Base-by-base conservation (phyloP, 92 coral and sea anemone genomes). In the Phymanthus crucifer region DNA sequence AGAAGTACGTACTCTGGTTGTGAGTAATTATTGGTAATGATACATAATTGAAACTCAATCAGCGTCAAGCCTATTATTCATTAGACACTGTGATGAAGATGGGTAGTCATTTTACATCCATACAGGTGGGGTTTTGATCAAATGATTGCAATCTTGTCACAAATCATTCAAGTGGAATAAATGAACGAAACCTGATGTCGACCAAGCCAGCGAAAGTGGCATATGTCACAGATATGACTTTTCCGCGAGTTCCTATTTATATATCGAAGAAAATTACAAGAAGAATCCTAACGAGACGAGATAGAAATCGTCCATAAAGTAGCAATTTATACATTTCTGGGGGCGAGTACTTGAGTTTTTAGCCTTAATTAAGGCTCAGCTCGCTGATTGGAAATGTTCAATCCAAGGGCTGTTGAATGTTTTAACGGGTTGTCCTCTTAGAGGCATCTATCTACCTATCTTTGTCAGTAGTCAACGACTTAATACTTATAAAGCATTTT, bases 11-110 rank as follows among this genome's bases (percentile, higher is more conserved):
- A 61, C 31, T 32, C 29, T 43, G 32, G 18, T 34, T 17, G 38
- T 50, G 19, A 74, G 78, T 71, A 72, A 50, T 80, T 80, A 68
- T 80, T 80, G 67, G 69, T 80, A 80, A 72, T 47, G 75, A 43
- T 80, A 48, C 84, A 80, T 80, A 80, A 80, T 80, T 80, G 84
- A 80, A 80, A 80, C 45, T 71, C 71, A 80, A 80, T 80, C 78
- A 46, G 76, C 45, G 74, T 24, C 13, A 3, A 78, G 82, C 5
- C 47, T 46, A 61, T 77, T 67, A 78, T 78, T 78, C 82, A 78
- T 70, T 61, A 61, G 68, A 27, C 33, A 61, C 29, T 18, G 68
- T 61, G 35, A 61, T 61, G 34, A 61, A 61, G 68, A 26, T 61
- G 68, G 68, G 68, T 24, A 61, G 68, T 61, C 68, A 11, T 24